Percentiles rank a stretch among this genome's conserved stretches.
phyloP scores from a whole-genome alignment of 2,797 vertebrate species.

The Orientallactaga sibirica region DNA sequence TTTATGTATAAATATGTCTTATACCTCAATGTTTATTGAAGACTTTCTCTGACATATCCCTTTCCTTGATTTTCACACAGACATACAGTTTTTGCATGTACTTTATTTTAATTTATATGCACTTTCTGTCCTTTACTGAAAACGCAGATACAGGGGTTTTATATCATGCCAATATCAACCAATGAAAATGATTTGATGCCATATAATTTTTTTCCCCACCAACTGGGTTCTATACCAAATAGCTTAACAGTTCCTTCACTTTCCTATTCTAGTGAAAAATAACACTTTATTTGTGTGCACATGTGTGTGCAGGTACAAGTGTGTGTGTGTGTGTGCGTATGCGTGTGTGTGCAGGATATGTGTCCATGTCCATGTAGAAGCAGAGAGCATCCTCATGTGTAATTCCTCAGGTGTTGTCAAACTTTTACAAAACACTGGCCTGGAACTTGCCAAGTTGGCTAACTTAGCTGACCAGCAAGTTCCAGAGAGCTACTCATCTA shows the following conservation, averaged over 20 bases:
- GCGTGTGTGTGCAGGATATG: no score
- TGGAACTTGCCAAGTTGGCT: no score
- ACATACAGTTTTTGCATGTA: background rate
- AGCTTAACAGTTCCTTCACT: background rate
- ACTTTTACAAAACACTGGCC: no score
- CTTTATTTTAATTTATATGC: background rate
- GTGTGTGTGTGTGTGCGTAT: no score
- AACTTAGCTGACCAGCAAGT: no score
- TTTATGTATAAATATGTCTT: background rate
- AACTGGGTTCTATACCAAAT: background rate
- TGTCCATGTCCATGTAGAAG: no score
- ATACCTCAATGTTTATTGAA: background rate
- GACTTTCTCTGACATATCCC: background rate
- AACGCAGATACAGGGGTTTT: constrained; percentile 9
- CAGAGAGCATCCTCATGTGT: no score
- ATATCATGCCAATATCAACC: background rate
- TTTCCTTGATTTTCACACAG: background rate
- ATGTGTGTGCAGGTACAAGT: no score
- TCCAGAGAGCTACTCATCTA: no score
- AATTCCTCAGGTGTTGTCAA: no score
- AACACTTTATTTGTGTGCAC: background rate
- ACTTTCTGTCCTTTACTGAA: constrained; percentile 18
- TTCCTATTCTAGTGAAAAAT: background rate
- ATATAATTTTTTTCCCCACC: background rate
- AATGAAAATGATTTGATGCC: constrained; percentile 13